A percentile compares a stretch with the other conserved stretches of the same genome.
phyloP scores from a whole-genome alignment of 2,797 vertebrate genomes.

The Cossypha polioptera region DNA sequence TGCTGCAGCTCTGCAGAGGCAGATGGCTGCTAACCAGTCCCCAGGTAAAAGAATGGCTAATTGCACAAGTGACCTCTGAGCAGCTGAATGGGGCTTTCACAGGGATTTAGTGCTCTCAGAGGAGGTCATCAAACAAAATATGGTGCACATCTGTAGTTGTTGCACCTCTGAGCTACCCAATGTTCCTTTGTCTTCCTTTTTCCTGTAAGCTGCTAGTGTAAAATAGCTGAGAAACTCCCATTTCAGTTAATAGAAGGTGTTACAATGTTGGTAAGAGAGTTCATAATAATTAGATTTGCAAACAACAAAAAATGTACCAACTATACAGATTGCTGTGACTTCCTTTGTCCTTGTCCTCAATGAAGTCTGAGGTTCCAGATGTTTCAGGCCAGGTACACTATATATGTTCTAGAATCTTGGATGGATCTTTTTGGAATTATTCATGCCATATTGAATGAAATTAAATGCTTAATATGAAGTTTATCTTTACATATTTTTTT shows the following conservation, averaged over 20 bases:
- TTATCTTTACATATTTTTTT: not conserved
- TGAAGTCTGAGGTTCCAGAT: not conserved
- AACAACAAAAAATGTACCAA: not conserved
- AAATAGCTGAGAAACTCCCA: not conserved
- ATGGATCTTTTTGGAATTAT: not conserved
- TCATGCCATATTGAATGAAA: not conserved
- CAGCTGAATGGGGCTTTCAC: not conserved
- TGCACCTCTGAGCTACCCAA: not conserved
- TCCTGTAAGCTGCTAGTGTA: not conserved
- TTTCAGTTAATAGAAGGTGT: not conserved
- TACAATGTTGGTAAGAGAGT: not conserved
- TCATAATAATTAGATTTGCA: not conserved
- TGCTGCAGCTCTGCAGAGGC: slow-evolving; percentile 88
- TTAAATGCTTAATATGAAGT: not conserved
- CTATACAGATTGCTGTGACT: not conserved
- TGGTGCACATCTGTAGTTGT: not conserved
- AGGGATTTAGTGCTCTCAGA: not conserved
- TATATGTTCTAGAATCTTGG: not conserved
- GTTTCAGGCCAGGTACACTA: not conserved
- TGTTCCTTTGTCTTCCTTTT: not conserved
- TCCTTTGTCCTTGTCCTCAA: not conserved
- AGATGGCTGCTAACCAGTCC: slow-evolving; percentile 88
- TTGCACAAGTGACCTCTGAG: not conserved
- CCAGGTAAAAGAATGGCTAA: slow-evolving; percentile 75
- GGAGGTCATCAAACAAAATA: not conserved